These are phyloP conservation scores for Alcedo quadribrachys DNA, from an alignment of 2,797 vertebrate genomes.

Conservation along the genomic window DNA sequence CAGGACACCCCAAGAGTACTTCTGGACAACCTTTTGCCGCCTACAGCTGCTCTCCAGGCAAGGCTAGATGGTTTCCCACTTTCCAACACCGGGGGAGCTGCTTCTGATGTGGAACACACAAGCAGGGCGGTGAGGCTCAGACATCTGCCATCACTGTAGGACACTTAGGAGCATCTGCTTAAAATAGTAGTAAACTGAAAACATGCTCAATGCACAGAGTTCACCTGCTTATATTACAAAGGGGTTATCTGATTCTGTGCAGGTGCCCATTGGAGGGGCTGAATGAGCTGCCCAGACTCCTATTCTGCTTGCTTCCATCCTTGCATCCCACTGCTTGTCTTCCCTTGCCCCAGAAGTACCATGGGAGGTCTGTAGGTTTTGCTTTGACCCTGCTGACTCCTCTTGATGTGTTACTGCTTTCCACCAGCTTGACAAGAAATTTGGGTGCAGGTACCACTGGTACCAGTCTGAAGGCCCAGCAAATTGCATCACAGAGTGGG, in stretches of 20 bases:
- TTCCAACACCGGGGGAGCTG: not conserved
- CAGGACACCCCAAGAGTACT: fast-evolving
- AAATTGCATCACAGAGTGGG: fast-evolving
- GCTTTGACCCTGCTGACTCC: not conserved
- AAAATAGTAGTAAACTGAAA: not conserved
- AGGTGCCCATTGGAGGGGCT: not conserved
- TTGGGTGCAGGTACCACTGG: not conserved
- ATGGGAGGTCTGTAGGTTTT: not conserved
- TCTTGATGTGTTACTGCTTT: not conserved
- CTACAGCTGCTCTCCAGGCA: not conserved
- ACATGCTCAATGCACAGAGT: not conserved
- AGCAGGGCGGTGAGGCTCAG: not conserved
- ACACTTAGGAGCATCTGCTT: not conserved
- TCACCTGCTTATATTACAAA: not conserved
- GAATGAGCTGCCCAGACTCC: not conserved
- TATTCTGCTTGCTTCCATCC: fast-evolving
- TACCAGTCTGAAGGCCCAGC: not conserved
- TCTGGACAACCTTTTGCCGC: not conserved
- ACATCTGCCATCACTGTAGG: not conserved
- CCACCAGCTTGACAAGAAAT: not conserved
- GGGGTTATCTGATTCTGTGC: not conserved
- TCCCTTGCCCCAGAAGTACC: not conserved
- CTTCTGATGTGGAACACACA: not conserved
- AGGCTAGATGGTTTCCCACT: not conserved
- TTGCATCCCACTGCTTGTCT: fast-evolving